These are phyloP conservation scores for Cyphomyrmex costatus DNA, from an alignment of 1,140 invertebrate genomes.

Conservation along the genomic window DNA sequence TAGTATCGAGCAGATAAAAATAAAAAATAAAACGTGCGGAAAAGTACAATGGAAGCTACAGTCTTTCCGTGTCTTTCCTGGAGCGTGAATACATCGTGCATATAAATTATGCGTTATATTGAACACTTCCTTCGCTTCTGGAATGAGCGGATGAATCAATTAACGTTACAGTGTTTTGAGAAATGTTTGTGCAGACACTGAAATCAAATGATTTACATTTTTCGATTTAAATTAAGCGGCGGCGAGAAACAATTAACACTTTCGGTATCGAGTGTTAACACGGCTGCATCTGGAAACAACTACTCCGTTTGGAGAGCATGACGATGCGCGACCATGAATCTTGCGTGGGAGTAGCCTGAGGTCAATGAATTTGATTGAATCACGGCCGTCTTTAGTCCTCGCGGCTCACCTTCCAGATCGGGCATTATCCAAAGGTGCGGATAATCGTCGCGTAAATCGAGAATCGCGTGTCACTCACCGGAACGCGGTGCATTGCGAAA, in stretches of 20 bases:
- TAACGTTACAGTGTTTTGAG: neutral
- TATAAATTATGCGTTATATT: neutral
- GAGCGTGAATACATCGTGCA: neutral
- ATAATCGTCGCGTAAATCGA: conserved; percentile 34
- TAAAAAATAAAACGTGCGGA: conserved; percentile 5
- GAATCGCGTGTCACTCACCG: conserved; percentile 32
- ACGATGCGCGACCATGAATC: conserved; percentile 27
- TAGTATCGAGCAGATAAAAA: neutral
- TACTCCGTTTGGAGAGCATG: neutral
- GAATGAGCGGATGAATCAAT: conserved; percentile 26
- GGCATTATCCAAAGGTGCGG: conserved; percentile 3
- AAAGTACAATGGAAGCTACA: neutral
- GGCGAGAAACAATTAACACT: neutral
- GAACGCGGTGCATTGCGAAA: neutral
- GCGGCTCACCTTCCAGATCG: conserved; percentile 46
- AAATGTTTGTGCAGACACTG: conserved; percentile 23
- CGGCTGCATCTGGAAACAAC: conserved; percentile 8
- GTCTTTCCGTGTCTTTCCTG: neutral
- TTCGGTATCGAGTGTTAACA: neutral
- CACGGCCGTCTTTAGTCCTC: conserved; percentile 40
- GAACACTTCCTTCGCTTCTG: neutral
- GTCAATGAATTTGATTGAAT: conserved; percentile 58
- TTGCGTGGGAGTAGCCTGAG: conserved; percentile 39
- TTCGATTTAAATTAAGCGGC: neutral
- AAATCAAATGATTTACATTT: conserved; percentile 17